Base-by-base conservation (phyloP, 1,140 invertebrate species). In the Macrotrachela quadricornifera region DNA sequence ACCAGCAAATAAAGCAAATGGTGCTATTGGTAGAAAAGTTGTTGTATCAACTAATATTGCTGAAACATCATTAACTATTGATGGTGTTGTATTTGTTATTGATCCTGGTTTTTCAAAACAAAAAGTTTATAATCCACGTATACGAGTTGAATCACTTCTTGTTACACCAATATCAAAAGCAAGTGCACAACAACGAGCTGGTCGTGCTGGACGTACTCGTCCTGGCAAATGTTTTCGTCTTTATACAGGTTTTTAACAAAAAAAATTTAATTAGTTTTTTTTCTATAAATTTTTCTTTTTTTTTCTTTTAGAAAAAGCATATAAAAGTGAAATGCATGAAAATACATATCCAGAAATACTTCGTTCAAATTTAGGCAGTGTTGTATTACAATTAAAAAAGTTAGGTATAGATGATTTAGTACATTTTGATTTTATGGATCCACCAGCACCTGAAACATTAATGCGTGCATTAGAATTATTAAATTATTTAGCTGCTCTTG, bases 401-500 rank as follows among this genome's bases (percentile, higher is more conserved):
- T 76, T 99, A 40, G 94, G 94, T 58, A 97, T 99, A 60, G 90
- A 97, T 66, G 94, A 99, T 74, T 73, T 99, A 60, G 92, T 99
- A 38, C 92, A 97, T 70, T 99, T 99, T 72, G 92, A 99, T 72
- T 99, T 97, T 69, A 97, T 99, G 92, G 92, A 99, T 74, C 92
- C 92, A 15, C 92, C 92, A 72, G 94, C 94, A 14, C 94, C 94
- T 0, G 92, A 99, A 76, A 97, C 94, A 0, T 71, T 99, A n/a
- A 99, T 99, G 92, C 73, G 92, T 66, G 92, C 94, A 2, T 68
- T 99, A 50, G 94, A 99, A 73, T 72, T 97, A 49, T 73, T 99
- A 11, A 97, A 99, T 73, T 99, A 99, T 68, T 72, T 99, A 50
- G 86, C 85, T 6, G 87, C 86, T 0, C 74, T 95, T 16, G 91